Percentiles rank a stretch among this genome's conserved stretches.
phyloP scores from a whole-genome alignment of 2,113 vertebrate genomes.

The Octodon degus region DNA sequence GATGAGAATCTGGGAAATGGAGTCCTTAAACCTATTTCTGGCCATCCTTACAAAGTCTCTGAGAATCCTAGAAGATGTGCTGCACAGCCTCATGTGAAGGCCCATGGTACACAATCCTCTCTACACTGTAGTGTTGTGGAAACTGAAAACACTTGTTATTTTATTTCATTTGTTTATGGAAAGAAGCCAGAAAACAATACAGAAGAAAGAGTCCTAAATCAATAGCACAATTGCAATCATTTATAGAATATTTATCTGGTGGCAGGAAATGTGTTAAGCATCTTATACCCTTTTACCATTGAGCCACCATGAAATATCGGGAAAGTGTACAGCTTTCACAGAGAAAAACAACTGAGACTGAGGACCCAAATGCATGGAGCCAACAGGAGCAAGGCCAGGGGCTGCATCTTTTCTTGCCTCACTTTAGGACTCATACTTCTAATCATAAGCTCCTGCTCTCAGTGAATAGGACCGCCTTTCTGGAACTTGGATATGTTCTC shows the following conservation, averaged over 20 bases:
- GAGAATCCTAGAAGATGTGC: fast-evolving
- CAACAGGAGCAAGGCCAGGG: not conserved
- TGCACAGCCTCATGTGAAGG: fast-evolving
- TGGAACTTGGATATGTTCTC: not conserved
- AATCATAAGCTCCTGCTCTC: not conserved
- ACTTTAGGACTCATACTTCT: not conserved
- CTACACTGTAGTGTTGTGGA: not conserved
- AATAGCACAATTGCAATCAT: not conserved
- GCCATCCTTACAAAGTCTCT: not conserved
- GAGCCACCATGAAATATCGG: not conserved
- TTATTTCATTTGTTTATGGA: not conserved
- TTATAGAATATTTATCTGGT: not conserved
- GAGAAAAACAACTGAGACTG: not conserved
- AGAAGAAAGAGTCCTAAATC: not conserved
- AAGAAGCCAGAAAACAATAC: not conserved
- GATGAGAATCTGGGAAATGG: not conserved
- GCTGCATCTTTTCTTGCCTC: not conserved
- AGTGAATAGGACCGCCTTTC: not conserved
- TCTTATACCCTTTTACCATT: not conserved
- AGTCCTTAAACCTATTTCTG: not conserved
- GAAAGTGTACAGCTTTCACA: not conserved
- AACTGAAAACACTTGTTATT: not conserved
- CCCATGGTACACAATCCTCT: fast-evolving
- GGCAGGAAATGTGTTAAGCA: not conserved
- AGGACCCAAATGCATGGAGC: not conserved